phyloP scores from a whole-genome alignment of 2,888 invertebrate species.

The Brachylomia viminalis region DNA sequence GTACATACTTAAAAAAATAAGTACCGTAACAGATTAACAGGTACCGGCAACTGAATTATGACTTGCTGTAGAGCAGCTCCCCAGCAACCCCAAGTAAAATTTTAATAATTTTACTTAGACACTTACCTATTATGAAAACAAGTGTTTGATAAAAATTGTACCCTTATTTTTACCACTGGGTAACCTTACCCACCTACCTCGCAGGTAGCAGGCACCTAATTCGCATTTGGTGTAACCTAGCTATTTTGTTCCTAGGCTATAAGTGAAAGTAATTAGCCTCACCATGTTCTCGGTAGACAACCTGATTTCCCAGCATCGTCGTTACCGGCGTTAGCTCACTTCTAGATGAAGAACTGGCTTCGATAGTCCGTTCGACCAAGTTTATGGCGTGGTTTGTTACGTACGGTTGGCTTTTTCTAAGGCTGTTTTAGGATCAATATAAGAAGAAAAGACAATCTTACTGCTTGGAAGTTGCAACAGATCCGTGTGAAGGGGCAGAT shows the following conservation, averaged over 20 bases:
- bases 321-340: background rate
- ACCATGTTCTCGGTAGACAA: background rate
- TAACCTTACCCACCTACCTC: no score
- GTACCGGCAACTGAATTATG: no score
- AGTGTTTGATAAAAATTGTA: no score
- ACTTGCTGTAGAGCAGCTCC: no score
- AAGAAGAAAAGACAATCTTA: conserved; percentile 69
- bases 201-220: no score
- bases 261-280: background rate
- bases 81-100: no score
- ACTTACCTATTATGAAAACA: no score
- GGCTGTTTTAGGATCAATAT: background rate
- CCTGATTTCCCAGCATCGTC: background rate
- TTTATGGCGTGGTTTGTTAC: background rate
- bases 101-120: no score
- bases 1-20: no score
- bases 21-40: no score
- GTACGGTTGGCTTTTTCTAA: conserved; percentile 2
- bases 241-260: background rate
- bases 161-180: no score
- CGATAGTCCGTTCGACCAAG: background rate
- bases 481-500: conserved; percentile 72
- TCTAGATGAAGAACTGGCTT: background rate
- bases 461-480: conserved; percentile 81
- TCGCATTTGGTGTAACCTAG: background rate